Evolutionary conservation across 23 tunicate species (phyloP), one percentile per base, ranked within the genome.

Genomic region (Clavelina lepadiformis): DNA sequence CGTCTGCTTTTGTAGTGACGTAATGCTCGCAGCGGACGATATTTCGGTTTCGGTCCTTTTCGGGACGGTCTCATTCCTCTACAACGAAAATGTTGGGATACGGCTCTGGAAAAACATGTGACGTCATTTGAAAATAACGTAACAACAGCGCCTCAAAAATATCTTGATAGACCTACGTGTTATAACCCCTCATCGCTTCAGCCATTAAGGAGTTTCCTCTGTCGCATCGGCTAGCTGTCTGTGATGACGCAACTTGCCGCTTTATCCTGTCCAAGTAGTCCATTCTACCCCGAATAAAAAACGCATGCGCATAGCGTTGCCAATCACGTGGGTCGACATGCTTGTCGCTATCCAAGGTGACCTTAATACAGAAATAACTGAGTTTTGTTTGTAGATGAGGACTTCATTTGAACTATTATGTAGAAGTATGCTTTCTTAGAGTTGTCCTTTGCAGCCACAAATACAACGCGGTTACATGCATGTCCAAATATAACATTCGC

Each of bases 261-360:
- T 50, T 47, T 2, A 75, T 50, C 33, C 58, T 37, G 25, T 29
- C 28, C 31, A 76, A 25, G 28, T 55, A 31, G 46, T 76, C 82
- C 11, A 44, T 30, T 23, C 82, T 26, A 3, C 56, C 65, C 15
- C 66, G 65, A 27, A 76, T 20, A 55, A 76, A 76, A 52, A 47
- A 65, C 15, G 82, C 51, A 36, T 76, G 82, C 1, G 82, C 82
- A 55, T 76, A 76, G 20, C 82, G 7, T 41, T 76, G 82, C 82
- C 68, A 65, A 34, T 76, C 82, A 5, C 62, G 32, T 1, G 82
- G 82, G 66, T 76, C 82, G 0, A 64, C 56, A 46, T 62, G 81
- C 3, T 28, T 15, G 13, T 49, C 67, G 50, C 63, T 63, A 31
- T 62, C 51, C 33, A 75, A 62, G 36, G 57, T 51, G 15, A 75